Percentiles rank a stretch among this genome's conserved stretches.
These are phyloP conservation scores for Trematomus loennbergii DNA, from an alignment of 2,113 vertebrate genomes.

Conservation along the genomic window DNA sequence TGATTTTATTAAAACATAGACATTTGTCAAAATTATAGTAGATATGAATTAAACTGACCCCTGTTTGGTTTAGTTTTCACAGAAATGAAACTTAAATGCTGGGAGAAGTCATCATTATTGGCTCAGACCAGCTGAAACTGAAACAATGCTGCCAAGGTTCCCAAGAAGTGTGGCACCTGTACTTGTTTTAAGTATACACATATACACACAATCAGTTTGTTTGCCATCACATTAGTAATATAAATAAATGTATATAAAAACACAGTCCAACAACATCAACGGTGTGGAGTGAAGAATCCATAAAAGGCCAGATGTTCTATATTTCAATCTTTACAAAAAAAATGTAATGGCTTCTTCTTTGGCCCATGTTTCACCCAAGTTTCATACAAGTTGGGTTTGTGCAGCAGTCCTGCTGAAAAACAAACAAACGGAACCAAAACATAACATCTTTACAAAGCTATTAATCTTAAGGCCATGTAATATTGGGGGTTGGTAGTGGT, in stretches of 20 bases:
- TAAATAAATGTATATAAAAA: background rate
- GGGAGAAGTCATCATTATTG: background rate
- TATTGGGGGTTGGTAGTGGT: slow-evolving; percentile 62
- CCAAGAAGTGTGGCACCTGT: background rate
- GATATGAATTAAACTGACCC: background rate
- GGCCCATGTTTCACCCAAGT: no score
- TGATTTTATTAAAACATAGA: background rate
- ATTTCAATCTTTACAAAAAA: no score
- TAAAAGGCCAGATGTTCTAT: no score
- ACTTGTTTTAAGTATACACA: background rate
- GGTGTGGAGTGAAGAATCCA: no score
- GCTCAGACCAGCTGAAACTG: background rate
- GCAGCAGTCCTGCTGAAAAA: no score
- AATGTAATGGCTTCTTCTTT: no score
- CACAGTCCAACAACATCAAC: background rate
- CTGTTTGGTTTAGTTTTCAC: slow-evolving; percentile 17
- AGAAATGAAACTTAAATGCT: slow-evolving; percentile 34
- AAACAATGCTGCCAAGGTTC: background rate
- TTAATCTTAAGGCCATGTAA: slow-evolving; percentile 60
- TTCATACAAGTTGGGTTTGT: no score
- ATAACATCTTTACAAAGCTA: no score
- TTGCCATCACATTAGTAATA: background rate
- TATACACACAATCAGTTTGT: background rate
- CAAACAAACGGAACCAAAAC: no score
- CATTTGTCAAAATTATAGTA: background rate